Evolutionary conservation across 2,888 invertebrate species (phyloP), one percentile per base, ranked within the genome.

Genomic region (Mythimna loreyi): DNA sequence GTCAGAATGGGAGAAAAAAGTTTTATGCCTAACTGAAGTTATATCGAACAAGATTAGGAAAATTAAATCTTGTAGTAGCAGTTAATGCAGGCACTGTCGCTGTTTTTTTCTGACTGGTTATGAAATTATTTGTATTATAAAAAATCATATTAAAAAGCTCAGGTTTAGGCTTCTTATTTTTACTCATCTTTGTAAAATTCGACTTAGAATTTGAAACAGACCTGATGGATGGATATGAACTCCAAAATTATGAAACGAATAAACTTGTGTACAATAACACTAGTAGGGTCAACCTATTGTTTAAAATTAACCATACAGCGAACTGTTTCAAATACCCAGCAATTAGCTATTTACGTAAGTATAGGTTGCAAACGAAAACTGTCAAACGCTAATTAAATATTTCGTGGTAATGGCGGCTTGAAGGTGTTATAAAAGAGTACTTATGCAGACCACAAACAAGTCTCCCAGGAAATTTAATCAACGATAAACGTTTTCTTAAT

Each of bases 141-240:
- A n/a, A n/a, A n/a, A n/a, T n/a, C n/a, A n/a, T n/a, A 67, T 65
- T 67, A 59, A 50, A 68, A 60, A 74, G n/a, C n/a, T n/a, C n/a
- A n/a, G n/a, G 30, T 56, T 64, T 62, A 49, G 80, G 65, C 74
- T 72, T 65, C 83, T 90, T 30, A 90, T 16, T 86, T 67, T n/a
- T 71, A n/a, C n/a, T 0, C 21, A 11, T 43, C 0, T 68, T n/a
- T 45, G 11, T 43, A 23, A 6, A 23, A 30, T n/a, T 28, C 5
- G 16, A 7, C 25, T 16, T 13, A 50, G 1, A 25, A 25, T 25
- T 50, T 30, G 8, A 9, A 28, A 19, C 4, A 1, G 9, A 1
- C n/a, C 8, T 7, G n/a, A 45, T 40, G 40, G 19, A 16, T 5
- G 40, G 36, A 40, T 5, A 40, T 13, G 40, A 5, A 5, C 5